Evolutionary conservation across 1,140 invertebrate genomes (phyloP).

Genomic region (Vollenhovia emeryi): DNA sequence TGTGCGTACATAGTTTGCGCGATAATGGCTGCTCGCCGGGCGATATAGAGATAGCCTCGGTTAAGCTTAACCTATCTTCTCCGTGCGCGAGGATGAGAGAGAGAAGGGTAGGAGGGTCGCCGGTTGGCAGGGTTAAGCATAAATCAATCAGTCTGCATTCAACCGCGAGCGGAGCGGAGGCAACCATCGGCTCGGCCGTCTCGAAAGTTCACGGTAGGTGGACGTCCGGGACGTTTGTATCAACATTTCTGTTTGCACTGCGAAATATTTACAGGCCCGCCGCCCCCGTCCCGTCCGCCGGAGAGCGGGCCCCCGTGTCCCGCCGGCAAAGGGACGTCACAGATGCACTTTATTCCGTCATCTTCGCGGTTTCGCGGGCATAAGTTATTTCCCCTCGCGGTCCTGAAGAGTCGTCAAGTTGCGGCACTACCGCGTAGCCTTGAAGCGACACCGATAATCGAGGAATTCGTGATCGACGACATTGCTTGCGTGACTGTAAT

Average conservation of each 20-base stretch:
- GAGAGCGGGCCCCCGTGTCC: background rate
- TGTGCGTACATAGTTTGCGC: conserved; percentile 73
- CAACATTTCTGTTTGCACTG: conserved; percentile 45
- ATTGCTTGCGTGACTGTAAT: conserved; percentile 23
- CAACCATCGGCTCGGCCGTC: conserved; percentile 27
- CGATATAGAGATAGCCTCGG: conserved; percentile 73
- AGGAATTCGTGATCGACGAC: conserved; percentile 2
- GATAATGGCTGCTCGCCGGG: conserved; percentile 72
- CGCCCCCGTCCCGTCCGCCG: background rate
- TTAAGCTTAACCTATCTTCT: conserved; percentile 57
- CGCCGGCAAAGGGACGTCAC: background rate
- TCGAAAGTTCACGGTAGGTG: conserved; percentile 22
- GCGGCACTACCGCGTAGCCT: background rate
- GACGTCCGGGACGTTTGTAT: conserved; percentile 32
- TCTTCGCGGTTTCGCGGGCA: background rate
- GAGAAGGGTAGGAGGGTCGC: conserved; percentile 54
- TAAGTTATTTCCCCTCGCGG: background rate
- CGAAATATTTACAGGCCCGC: conserved; percentile 28
- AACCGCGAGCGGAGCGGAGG: conserved; percentile 38
- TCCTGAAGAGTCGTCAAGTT: background rate
- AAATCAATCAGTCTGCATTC: conserved; percentile 66
- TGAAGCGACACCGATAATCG: background rate
- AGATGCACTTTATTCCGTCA: background rate
- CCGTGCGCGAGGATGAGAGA: background rate
- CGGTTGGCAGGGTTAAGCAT: conserved; percentile 63